Conservation (phyloP, 2,113 vertebrate species). For the Eupsittula cactorum region DNA sequence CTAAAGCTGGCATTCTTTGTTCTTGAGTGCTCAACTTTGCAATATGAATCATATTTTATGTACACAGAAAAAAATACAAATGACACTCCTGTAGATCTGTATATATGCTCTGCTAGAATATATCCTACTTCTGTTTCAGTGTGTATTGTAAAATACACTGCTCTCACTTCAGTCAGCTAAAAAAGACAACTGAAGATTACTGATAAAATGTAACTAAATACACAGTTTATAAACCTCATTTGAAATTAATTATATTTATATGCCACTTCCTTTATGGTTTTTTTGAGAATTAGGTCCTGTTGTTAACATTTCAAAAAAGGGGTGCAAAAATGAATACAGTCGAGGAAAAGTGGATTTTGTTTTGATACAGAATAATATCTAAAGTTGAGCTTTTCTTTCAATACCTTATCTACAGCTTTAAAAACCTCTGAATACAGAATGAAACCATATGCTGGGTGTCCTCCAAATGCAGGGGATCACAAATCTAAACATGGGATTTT, state of each 20-base stretch:
- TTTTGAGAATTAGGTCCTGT: not conserved
- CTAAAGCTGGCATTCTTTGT: not conserved
- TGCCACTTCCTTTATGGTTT: accelerated
- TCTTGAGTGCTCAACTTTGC: not conserved
- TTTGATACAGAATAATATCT: not conserved
- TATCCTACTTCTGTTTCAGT: not conserved
- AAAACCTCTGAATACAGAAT: not conserved
- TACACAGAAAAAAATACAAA: not conserved
- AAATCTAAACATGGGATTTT: not conserved
- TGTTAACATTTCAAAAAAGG: not conserved
- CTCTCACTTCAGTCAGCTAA: not conserved
- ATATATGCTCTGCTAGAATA: not conserved
- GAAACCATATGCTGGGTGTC: not conserved
- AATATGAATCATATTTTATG: not conserved
- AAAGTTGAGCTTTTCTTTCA: not conserved
- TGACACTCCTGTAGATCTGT: not conserved
- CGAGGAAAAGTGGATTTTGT: not conserved
- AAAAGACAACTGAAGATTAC: not conserved
- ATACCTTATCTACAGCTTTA: not conserved
- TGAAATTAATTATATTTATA: not conserved
- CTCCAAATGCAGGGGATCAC: not conserved
- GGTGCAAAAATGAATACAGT: not conserved
- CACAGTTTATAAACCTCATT: not conserved
- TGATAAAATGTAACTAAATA: not conserved
- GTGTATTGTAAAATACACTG: not conserved